Percentiles rank a stretch among this genome's conserved stretches.
These are phyloP conservation scores for Myrmecobius fasciatus DNA, from an alignment of 2,113 vertebrate species.

Conservation along the genomic window DNA sequence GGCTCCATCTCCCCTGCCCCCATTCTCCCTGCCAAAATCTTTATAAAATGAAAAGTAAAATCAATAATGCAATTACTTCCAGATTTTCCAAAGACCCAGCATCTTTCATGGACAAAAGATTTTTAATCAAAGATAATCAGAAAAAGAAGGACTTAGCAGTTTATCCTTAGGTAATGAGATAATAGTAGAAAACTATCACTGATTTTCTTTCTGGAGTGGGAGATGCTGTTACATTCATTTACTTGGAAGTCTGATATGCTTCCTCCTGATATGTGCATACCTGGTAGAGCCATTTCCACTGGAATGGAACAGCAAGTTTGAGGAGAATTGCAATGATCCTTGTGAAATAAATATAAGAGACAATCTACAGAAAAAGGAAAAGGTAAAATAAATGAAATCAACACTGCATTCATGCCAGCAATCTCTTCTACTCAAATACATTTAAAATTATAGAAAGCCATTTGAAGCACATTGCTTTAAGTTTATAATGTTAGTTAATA, in stretches of 20 bases:
- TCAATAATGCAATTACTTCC: constrained; percentile 75
- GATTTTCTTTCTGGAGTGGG: neutral
- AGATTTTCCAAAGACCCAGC: constrained; percentile 62
- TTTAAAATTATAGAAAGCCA: constrained; percentile 21
- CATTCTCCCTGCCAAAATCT: constrained; percentile 48
- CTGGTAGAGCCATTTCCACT: constrained; percentile 95
- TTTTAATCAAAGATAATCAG: neutral
- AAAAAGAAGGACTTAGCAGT: neutral
- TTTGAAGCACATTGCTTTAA: neutral
- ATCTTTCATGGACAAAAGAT: constrained; percentile 58
- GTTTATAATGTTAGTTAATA: neutral
- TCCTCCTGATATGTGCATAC: constrained; percentile 73
- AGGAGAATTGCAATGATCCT: constrained; percentile 92
- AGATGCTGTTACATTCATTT: neutral
- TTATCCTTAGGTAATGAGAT: neutral
- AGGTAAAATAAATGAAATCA: neutral
- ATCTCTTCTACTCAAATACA: neutral
- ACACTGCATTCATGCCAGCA: fast-evolving
- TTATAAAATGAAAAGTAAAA: constrained; percentile 69
- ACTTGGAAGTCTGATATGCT: neutral
- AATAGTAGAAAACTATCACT: fast-evolving
- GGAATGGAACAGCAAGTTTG: constrained; percentile 91
- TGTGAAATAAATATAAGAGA: constrained; percentile 94
- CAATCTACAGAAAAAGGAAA: constrained; percentile 83
- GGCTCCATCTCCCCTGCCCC: constrained; percentile 59